phyloP scores from a whole-genome alignment of 2,113 vertebrate genomes.

The Erinaceus europaeus region DNA sequence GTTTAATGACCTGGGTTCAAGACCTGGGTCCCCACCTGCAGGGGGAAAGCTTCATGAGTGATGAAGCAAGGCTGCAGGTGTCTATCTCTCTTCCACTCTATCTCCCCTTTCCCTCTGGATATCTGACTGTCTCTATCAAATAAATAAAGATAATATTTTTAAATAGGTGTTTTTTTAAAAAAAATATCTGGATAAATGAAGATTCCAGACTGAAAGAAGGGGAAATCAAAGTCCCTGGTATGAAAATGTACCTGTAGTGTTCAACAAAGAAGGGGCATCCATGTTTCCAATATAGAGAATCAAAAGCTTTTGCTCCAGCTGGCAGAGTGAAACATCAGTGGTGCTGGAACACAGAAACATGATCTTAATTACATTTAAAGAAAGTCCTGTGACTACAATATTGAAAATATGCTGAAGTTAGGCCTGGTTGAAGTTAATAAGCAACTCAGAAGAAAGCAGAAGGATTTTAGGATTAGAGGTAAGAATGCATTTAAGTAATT shows the following conservation, averaged over 20 bases:
- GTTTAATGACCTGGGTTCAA: too few relatives aligned
- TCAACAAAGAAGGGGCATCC: not conserved
- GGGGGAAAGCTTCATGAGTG: too few relatives aligned
- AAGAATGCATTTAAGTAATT: not conserved
- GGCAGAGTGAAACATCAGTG: not conserved
- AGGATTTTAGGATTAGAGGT: not conserved
- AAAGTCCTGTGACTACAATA: not conserved
- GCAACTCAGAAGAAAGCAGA: not conserved
- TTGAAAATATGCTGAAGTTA: not conserved
- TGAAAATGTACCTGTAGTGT: not conserved
- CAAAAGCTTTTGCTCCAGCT: not conserved
- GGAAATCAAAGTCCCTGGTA: not conserved
- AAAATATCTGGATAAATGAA: too few relatives aligned
- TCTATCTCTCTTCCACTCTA: too few relatives aligned
- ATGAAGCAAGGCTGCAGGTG: too few relatives aligned
- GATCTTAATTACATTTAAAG: not conserved
- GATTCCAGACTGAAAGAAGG: not conserved
- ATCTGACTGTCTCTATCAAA: too few relatives aligned
- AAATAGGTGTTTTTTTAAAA: too few relatives aligned
- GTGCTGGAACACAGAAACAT: not conserved
- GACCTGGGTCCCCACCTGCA: too few relatives aligned
- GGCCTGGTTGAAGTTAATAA: not conserved
- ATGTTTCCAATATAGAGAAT: accelerated
- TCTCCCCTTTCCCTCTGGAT: too few relatives aligned
- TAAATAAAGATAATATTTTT: too few relatives aligned